These are phyloP conservation scores for Gobius niger DNA, from an alignment of 2,113 vertebrate species.

Conservation along the genomic window DNA sequence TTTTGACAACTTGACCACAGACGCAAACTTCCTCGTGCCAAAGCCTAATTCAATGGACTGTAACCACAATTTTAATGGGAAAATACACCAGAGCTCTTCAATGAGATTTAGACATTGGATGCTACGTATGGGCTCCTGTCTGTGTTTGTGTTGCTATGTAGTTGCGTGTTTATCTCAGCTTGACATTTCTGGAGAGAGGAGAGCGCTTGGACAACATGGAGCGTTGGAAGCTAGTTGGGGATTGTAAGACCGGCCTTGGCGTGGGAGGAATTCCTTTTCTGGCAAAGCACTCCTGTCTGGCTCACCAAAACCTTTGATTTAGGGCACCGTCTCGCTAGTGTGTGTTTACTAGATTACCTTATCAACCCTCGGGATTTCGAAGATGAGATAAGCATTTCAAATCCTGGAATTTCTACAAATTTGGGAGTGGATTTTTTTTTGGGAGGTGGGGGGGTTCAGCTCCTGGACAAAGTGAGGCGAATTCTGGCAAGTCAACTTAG, in stretches of 20 bases:
- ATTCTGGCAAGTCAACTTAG: conserved; percentile 16
- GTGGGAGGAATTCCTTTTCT: conserved; percentile 42
- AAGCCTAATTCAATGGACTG: not conserved
- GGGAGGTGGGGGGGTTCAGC: not conserved
- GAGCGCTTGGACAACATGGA: conserved; percentile 36
- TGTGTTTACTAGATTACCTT: conserved; percentile 40
- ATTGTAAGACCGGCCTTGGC: conserved; percentile 31
- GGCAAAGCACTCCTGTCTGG: conserved; percentile 34
- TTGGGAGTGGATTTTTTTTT: conserved; percentile 14
- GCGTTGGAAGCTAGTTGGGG: conserved; percentile 18
- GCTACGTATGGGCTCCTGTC: conserved; percentile 6
- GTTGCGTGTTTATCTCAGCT: conserved; percentile 37
- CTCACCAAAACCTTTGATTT: conserved; percentile 45
- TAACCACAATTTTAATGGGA: not conserved
- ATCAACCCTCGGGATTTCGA: conserved; percentile 16
- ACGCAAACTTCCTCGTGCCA: conserved; percentile 3
- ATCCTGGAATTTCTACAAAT: not conserved
- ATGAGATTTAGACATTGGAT: conserved; percentile 35
- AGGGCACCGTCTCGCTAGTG: conserved; percentile 27
- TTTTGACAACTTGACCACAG: conserved; percentile 13
- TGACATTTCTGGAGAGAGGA: conserved; percentile 15
- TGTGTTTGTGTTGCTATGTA: conserved; percentile 41
- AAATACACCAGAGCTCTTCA: conserved; percentile 1
- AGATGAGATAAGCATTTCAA: conserved; percentile 8
- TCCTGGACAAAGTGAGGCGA: conserved; percentile 8